These are phyloP conservation scores for Sebastes dallii DNA, from an alignment of 2,797 vertebrate genomes.

Conservation along the genomic window DNA sequence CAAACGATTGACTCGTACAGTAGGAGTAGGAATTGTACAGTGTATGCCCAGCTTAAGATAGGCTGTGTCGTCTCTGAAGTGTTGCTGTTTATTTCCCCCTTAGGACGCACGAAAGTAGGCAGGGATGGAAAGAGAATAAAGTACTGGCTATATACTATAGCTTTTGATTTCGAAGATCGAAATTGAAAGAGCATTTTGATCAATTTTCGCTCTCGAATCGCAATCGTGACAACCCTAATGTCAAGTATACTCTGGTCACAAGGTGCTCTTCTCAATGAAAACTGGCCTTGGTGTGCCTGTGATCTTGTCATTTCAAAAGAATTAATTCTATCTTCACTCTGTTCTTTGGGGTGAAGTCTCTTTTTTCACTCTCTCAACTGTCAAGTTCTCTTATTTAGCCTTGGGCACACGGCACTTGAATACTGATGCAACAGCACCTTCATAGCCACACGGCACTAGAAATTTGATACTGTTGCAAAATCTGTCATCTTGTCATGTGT, in stretches of 20 bases:
- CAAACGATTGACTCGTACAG: too few species aligned
- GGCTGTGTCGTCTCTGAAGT: too few species aligned
- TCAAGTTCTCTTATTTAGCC: constrained; percentile 21
- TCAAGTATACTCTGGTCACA: not conserved
- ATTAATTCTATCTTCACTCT: not conserved
- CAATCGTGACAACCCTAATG: too few species aligned
- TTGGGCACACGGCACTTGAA: constrained; percentile 2
- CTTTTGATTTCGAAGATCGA: too few species aligned
- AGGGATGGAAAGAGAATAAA: too few species aligned
- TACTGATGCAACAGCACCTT: constrained; percentile 13
- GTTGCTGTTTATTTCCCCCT: too few species aligned
- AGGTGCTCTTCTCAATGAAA: not conserved
- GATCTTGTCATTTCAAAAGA: constrained; percentile 11
- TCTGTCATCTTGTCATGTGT: constrained; percentile 3
- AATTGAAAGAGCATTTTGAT: too few species aligned
- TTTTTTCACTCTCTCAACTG: constrained; percentile 2
- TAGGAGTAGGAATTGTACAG: too few species aligned
- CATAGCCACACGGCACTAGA: not conserved
- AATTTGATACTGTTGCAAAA: constrained; percentile 8
- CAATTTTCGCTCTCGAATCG: too few species aligned
- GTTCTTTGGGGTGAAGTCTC: not conserved
- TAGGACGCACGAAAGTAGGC: too few species aligned
- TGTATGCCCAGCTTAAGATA: too few species aligned
- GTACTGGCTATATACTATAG: too few species aligned
- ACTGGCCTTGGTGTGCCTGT: not conserved